Evolutionary conservation across 2,888 invertebrate species (phyloP), one percentile per base, ranked within the genome.

Genomic region (Buathra laborator): DNA sequence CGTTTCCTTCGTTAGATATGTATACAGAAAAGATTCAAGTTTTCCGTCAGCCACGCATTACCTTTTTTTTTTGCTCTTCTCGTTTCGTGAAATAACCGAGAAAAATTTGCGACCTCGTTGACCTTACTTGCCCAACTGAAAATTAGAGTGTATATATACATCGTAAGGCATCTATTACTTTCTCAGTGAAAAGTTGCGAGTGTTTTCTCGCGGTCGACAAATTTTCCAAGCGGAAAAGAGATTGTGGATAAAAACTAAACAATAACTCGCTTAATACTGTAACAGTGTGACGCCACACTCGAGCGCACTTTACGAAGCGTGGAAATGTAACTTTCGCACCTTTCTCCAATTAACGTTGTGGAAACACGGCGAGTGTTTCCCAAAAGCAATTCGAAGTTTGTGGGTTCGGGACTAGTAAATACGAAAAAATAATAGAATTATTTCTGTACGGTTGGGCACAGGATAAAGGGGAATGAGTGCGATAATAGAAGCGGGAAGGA

Each of bases 311-410:
- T 7, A 48, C 46, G 14, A 12, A n/a, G 48, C 44, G 48, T 29
- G 68, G 44, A 79, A 51, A 66, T 48, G n/a, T 71, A 19, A 53
- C n/a, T 79, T 43, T 71, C n/a, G 64, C 72, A 72, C 79, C 66
- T 80, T 79, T 80, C 71, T 72, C 79, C 29, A 79, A 71, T 79
- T 43, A 53, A 64, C 37, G 19, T 62, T 71, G 16, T 59, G 24
- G 24, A 24, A 24, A 24, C 24, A 24, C 29, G 46, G 59, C 59
- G 29, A 16, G 51, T 12, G 29, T 14, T 6, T 12, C 7, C 29
- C 51, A 1, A 7, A 24, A 16, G 9, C 19, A 9, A 19, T 43
- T 44, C 19, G 4, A 71, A n/a, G n/a, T 37, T 43, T 3, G 24
- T 14, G 71, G 37, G 53, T 16, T 12, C 24, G 3, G 19, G 24